A percentile compares a stretch with the other conserved stretches of the same genome.
These are phyloP conservation scores for pig (Sus scrofa) DNA, from an alignment of 2,113 vertebrate species.

Conservation along the genomic window T2T-Sscrofa CM000830.6:114971501-114972000, in stretches of 20 bases:
- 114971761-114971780: not conserved
- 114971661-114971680: not conserved
- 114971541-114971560: not conserved
- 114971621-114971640: not conserved
- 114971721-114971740: constrained; percentile 35
- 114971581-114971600: not conserved
- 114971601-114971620: not conserved
- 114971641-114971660: not conserved
- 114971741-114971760: not conserved
- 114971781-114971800: constrained; percentile 4
- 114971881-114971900: not conserved
- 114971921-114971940: not conserved
- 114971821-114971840: not conserved
- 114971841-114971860: constrained; percentile 1
- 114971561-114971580: not conserved
- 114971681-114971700: constrained; percentile 21
- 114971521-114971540: not conserved
- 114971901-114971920: constrained; percentile 39
- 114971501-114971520: constrained; percentile 57
- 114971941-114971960: constrained; percentile 49
- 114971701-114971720: constrained; percentile 11
- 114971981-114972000: constrained; percentile 22
- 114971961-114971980: not conserved
- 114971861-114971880: constrained; percentile 8
- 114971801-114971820: not conserved